Conservation (phyloP, 2,113 vertebrate species). For the Clarias batrachus region DNA sequence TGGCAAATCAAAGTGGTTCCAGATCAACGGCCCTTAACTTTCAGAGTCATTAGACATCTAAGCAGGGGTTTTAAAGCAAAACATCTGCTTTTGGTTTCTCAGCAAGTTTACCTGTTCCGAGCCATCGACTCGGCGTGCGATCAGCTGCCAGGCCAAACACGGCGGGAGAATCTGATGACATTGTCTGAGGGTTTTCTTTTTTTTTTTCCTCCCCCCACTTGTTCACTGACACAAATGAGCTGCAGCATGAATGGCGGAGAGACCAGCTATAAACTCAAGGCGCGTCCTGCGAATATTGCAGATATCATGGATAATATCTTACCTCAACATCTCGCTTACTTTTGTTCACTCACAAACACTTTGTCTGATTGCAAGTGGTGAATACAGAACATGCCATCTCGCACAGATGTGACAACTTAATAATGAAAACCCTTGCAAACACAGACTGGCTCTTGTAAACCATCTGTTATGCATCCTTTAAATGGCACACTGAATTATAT, state of each 20-base stretch:
- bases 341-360: slow-evolving; percentile 42
- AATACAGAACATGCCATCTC: slow-evolving; percentile 53
- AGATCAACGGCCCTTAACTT: slow-evolving; percentile 59
- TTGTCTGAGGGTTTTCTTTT: slow-evolving; percentile 5
- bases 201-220: slow-evolving; percentile 1
- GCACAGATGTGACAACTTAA: slow-evolving; percentile 67
- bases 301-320: background rate
- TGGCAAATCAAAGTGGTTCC: slow-evolving; percentile 59
- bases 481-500: slow-evolving; percentile 56
- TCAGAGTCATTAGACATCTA: slow-evolving; percentile 62
- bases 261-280: slow-evolving; percentile 25
- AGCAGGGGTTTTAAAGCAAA: slow-evolving; percentile 58
- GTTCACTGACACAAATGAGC: slow-evolving; percentile 32
- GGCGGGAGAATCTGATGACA: slow-evolving; percentile 38
- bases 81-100: slow-evolving; percentile 59
- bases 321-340: background rate
- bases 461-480: slow-evolving; percentile 64
- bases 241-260: slow-evolving; percentile 15
- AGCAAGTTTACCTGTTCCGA: slow-evolving; percentile 61
- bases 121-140: slow-evolving; percentile 37
- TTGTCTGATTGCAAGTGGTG: slow-evolving; percentile 55
- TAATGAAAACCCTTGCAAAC: slow-evolving; percentile 62
- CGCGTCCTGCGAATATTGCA: background rate
- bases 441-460: slow-evolving; percentile 59
- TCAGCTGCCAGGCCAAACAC: slow-evolving; percentile 35